Base-by-base conservation (phyloP, 2,888 invertebrate genomes). In the Drosophila pegasa region DNA sequence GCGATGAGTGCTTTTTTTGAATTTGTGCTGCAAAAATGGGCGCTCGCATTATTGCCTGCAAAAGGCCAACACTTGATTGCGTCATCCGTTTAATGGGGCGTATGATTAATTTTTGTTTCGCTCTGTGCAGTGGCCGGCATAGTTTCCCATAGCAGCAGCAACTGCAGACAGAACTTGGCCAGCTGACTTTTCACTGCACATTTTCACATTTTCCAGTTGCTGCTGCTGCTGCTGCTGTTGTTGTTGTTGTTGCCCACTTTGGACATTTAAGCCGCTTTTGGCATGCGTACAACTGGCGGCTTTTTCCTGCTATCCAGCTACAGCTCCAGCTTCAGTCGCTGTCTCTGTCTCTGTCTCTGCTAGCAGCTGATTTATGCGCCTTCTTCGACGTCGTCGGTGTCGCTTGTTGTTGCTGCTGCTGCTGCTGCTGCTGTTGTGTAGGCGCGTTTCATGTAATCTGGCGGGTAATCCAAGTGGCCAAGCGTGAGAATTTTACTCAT, bases 241-340 rank as follows among this genome's bases (percentile, higher is more conserved):
- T 38, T 47, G 67, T 60, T 76, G 83, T 84, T 81, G 87, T 87
- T 78, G 79, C 81, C 86, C 88, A 86, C 88, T 88, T 86, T 88
- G 86, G 86, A 88, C 86, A 88, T 86, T 88, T 87, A 88, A 86
- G 88, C 87, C 82, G 89, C 89, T 82, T 88, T 88, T 87, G 86
- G 88, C 85, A 84, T 86, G 87, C 88, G 87, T 88, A 86, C 85
- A 87, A 84, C 83, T 77, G 73, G 78, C 78, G 74, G 74, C 78
- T 73, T 77, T 75, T 75, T 75, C 78, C 70, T 60, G 69, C 75
- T 67, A 68, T 60, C 71, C 65, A 77, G 61, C 63, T 58, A 27
- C 59, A 52, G 50, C 33, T 20, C 1, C 51, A 58, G 40, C 62
- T 40, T 1, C 37, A 37, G 54, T 54, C 62, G 50, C 55, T 40